These are phyloP conservation scores for Pao palembangensis DNA, from an alignment of 2,113 vertebrate species.

Conservation along the genomic window DNA sequence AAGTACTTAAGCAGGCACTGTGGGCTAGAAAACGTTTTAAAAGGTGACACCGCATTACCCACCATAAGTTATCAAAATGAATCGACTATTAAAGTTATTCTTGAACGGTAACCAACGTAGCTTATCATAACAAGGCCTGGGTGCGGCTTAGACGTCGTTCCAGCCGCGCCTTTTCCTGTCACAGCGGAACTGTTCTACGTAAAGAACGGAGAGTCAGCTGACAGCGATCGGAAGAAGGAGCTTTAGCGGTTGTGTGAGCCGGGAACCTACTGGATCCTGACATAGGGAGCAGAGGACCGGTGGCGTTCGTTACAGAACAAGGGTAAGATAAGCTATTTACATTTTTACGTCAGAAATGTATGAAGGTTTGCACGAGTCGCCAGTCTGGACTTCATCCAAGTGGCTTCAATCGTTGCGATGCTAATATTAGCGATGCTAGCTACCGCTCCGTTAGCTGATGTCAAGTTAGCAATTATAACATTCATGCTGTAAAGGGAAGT, in stretches of 20 bases:
- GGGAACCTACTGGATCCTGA: conserved; percentile 32
- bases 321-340: conserved; percentile 54
- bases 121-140: conserved; percentile 59
- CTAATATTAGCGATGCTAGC: conserved; percentile 60
- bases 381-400: neutral
- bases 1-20: too few relatives aligned
- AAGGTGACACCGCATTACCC: too few relatives aligned
- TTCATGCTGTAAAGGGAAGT: conserved; percentile 7
- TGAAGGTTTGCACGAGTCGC: neutral
- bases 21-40: too few relatives aligned
- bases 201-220: conserved; percentile 68
- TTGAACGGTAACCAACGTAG: neutral
- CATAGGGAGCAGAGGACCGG: conserved; percentile 19
- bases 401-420: conserved; percentile 8
- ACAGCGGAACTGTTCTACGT: conserved; percentile 49
- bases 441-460: conserved; percentile 20
- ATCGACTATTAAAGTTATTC: conserved; percentile 1
- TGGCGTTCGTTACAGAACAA: conserved; percentile 43
- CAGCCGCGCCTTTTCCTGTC: conserved; percentile 71
- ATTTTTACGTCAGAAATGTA: neutral
- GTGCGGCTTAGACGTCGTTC: conserved; percentile 57
- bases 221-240: conserved; percentile 49
- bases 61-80: neutral
- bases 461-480: conserved; percentile 22
- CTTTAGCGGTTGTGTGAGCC: conserved; percentile 52